Evolutionary conservation across 2,113 vertebrate species (phyloP).

Genomic region (Gymnocephalus cernua): DNA sequence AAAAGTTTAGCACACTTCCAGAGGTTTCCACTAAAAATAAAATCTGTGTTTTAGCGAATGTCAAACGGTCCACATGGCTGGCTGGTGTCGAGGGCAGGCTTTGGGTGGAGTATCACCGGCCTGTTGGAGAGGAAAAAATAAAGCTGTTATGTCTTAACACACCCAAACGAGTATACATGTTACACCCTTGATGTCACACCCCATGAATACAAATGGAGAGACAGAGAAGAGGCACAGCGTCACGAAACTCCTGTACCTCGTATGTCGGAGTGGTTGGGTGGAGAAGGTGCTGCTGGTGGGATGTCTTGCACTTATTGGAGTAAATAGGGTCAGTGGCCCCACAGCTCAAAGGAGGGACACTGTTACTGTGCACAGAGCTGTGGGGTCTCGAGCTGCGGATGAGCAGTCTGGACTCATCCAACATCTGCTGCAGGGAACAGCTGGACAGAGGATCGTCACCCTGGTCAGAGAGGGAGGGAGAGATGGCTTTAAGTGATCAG

Average conservation of each 20-base stretch:
- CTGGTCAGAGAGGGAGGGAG: constrained; percentile 22
- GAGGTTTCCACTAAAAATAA: neutral
- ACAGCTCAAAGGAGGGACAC: neutral
- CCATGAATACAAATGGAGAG: constrained; percentile 7
- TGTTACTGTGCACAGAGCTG: neutral
- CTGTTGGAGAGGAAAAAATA: constrained; percentile 33
- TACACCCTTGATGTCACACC: constrained; percentile 12
- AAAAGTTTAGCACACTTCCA: neutral
- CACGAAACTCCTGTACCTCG: constrained; percentile 38
- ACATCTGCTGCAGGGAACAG: constrained; percentile 64
- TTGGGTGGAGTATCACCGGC: constrained; percentile 50
- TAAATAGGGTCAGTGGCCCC: neutral
- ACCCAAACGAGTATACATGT: constrained; percentile 30
- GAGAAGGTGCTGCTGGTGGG: neutral
- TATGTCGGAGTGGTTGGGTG: neutral
- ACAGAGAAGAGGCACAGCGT: neutral
- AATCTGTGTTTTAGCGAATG: neutral
- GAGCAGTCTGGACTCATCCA: constrained; percentile 64
- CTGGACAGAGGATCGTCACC: constrained; percentile 37
- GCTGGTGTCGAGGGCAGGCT: constrained; percentile 17
- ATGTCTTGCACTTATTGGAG: constrained; percentile 13
- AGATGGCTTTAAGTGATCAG: neutral
- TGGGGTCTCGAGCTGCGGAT: constrained; percentile 8
- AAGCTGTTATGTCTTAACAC: constrained; percentile 23
- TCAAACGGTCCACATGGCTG: neutral